Base-by-base conservation (phyloP, 2,888 invertebrate genomes). In the Acanthopleura granulata region DNA sequence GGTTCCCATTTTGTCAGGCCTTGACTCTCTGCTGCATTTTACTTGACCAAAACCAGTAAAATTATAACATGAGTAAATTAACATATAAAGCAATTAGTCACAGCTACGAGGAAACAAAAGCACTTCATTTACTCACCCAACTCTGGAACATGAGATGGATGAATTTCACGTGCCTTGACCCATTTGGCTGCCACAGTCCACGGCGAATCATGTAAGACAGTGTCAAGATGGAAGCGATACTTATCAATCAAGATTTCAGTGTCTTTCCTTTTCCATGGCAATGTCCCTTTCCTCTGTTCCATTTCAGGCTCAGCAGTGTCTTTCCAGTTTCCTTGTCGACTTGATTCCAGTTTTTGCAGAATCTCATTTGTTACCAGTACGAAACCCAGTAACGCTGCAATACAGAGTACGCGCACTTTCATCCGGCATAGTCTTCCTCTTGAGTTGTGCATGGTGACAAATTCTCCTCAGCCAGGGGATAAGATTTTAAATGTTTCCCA, bases 101-200 rank as follows among this genome's bases (percentile, higher is more conserved):
- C 4, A 40, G 4, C 40, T 40, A 9, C 9, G 40, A 40, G 9
- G 40, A 40, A 40, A 40, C 9, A 40, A 40, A 40, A 40, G 9
- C 40, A 3, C 40, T 40, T 3, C 9, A 40, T 22, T 3, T 30
- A 77, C 81, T 79, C 77, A 85, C 86, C 86, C 74, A 86, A 70
- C 76, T 85, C 84, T 16, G 88, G 87, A 6, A 82, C 80, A 49
- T 82, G 72, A 62, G 86, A 86, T 11, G 88, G 88, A 78, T 86
- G 84, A 6, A 90, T 83, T 74, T 87, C 79, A 71, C 88, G 77
- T 1, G 84, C 72, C 22, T 81, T 84, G 0, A 90, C 86, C 90
- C 90, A 90, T 6, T 80, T 80, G 25, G 81, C 85, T 1, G 90
- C 89, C 9, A 89, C 74, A 25, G 74, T 77, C 90, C 89, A 90